A percentile compares a stretch with the other conserved stretches of the same genome.
Conservation (phyloP, 2,888 invertebrate genomes). For the Mesochorus sp. region DNA sequence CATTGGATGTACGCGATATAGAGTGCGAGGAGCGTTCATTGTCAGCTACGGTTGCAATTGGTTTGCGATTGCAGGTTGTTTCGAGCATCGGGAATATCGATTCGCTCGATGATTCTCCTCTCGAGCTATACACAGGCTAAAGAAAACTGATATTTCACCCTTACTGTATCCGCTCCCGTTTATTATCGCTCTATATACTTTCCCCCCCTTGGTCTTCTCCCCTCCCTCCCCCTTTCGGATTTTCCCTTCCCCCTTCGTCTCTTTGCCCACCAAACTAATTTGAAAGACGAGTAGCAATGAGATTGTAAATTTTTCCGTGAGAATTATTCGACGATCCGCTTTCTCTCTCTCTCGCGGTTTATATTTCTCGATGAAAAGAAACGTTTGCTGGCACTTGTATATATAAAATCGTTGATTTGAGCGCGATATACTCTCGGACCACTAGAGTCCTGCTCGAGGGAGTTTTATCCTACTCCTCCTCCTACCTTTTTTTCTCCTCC, state of each 20-base stretch:
- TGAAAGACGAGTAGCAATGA: constrained; percentile 41
- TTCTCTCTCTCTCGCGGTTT: too few species aligned
- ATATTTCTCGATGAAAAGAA: too few species aligned
- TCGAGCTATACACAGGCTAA: constrained; percentile 1
- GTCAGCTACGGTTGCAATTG: constrained; percentile 55
- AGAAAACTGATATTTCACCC: constrained; percentile 28
- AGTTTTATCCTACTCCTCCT: constrained; percentile 5
- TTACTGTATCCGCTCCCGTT: constrained; percentile 28
- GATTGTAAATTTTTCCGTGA: background rate
- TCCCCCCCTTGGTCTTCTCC: too few species aligned
- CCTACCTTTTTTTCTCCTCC: background rate
- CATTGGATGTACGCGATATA: background rate
- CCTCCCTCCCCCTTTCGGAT: background rate
- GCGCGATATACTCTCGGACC: background rate
- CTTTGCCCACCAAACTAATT: constrained; percentile 6
- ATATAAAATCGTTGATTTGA: background rate
- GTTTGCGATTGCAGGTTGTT: constrained; percentile 55
- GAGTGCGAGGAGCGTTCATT: constrained; percentile 30
- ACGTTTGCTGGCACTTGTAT: background rate
- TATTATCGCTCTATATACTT: constrained; percentile 29
- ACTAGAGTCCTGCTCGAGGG: constrained; percentile 2
- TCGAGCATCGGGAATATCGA: constrained; percentile 37
- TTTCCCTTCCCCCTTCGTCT: too few species aligned
- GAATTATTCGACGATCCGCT: background rate
- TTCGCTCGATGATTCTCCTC: constrained; percentile 24